Percentiles rank a stretch among this genome's conserved stretches.
Evolutionary conservation across 2,888 invertebrate species (phyloP).

Genomic region (Agriopis leucophaearia): DNA sequence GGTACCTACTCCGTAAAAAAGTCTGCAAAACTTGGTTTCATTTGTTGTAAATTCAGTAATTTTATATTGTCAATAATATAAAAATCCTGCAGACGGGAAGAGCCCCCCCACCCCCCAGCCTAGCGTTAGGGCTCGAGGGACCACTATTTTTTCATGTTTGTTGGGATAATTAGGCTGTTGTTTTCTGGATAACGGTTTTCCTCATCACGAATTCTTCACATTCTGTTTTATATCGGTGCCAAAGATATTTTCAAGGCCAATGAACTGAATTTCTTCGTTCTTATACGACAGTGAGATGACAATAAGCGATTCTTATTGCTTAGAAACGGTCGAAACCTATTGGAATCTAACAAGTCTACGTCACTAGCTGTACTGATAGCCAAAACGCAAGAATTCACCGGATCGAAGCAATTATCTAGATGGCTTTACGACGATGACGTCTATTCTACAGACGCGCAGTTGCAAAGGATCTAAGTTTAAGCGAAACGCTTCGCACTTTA

Average conservation of each 20-base stretch:
- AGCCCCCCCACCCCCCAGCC: no score
- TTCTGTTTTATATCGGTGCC: slow-evolving; percentile 4
- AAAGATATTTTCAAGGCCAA: slow-evolving; percentile 1
- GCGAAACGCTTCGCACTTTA: no score
- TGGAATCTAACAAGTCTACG: slow-evolving; percentile 10
- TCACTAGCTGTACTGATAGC: slow-evolving; percentile 15
- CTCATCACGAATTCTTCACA: slow-evolving; percentile 8
- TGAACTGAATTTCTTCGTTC: slow-evolving; percentile 6
- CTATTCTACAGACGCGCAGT: slow-evolving; percentile 3
- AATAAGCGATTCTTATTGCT: background rate
- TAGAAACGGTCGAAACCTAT: background rate
- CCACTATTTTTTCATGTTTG: background rate
- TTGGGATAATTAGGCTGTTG: background rate
- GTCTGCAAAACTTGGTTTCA: no score
- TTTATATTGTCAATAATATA: no score
- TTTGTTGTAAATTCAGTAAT: no score
- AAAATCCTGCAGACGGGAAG: no score
- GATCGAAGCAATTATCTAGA: slow-evolving; percentile 15
- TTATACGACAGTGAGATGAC: background rate
- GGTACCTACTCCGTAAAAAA: no score
- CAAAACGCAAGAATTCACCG: slow-evolving; percentile 9
- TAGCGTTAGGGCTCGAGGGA: background rate
- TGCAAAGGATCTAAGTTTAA: background rate
- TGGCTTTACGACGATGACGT: slow-evolving; percentile 3
- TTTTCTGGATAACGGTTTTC: background rate